Base-by-base conservation (phyloP, 2,113 vertebrate species). In the Gambusia holbrooki region DNA sequence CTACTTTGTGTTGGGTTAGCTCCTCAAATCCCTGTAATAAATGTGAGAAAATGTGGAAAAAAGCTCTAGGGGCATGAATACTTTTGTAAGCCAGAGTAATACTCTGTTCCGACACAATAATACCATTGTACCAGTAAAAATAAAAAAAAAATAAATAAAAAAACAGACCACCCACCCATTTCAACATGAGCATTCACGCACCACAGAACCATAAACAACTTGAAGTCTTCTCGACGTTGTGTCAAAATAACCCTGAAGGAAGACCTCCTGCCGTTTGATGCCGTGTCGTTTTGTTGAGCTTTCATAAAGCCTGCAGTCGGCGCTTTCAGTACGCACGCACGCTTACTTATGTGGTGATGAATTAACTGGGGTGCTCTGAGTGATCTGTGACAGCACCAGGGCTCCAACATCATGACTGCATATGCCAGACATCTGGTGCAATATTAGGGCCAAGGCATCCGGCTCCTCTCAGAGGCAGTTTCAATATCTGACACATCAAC, bases 381-480 rank as follows among this genome's bases (percentile, higher is more conserved):
- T 28, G 35, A 32, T 58, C 33, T 37, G 8, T 28, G 54, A 62
- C 45, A 32, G 71, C 30, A 63, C 37, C 17, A n/a, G 12, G 19
- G 45, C n/a, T 62, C 60, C 27, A 30, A 42, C 70, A 42, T 62
- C 58, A 40, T 30, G 71, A 5, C 14, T 61, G 71, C 58, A 73
- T 45, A 62, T 63, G 32, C 37, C 71, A 73, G 71, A 63, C 60
- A 73, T 73, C 71, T 45, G 71, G 60, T 45, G 71, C 71, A 30
- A 37, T 19, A 45, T 62, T 27, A 30, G 17, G 17, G 71, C 71
- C 28, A 63, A 35, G 37, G 17, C 5, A 19, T 33, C 37, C 3
- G 27, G 45, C 32, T 62, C 35, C 9, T 30, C 22, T 29, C 60
- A 45, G 11, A 25, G 6, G 30, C 58, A 29, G 69, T 22, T 32